These are phyloP conservation scores for Prunella fulvescens DNA, from an alignment of 2,113 vertebrate species.

Conservation along the genomic window DNA sequence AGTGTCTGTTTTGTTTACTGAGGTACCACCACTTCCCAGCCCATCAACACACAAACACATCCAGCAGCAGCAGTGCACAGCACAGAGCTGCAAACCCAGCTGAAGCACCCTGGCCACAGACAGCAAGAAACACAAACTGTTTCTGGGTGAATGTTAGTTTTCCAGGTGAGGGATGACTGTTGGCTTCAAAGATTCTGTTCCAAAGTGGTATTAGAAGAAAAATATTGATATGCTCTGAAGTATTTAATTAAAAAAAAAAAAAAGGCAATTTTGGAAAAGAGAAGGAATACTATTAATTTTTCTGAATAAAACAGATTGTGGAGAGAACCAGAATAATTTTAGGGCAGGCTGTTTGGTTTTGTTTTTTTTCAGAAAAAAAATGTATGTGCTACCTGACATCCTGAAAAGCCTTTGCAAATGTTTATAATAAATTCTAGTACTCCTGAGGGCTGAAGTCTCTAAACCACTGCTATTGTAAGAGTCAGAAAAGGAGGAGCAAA, in stretches of 20 bases:
- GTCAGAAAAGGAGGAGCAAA: not conserved
- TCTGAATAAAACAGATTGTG: not conserved
- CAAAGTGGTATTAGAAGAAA: not conserved
- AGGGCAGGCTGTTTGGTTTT: not conserved
- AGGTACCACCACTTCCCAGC: not conserved
- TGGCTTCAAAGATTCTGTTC: not conserved
- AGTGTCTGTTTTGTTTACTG: not conserved
- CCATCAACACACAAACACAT: not conserved
- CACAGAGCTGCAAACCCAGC: not conserved
- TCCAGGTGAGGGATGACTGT: not conserved
- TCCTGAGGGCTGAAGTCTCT: not conserved
- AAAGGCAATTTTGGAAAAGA: not conserved
- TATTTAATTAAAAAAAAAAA: not conserved
- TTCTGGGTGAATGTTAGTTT: not conserved
- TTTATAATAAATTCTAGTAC: not conserved
- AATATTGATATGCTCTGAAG: not conserved
- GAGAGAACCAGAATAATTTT: not conserved
- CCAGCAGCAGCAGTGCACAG: not conserved
- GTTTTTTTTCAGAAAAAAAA: not conserved
- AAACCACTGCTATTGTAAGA: not conserved
- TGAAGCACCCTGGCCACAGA: not conserved
- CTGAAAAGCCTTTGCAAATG: not conserved
- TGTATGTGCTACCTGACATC: not conserved
- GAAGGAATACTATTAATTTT: not conserved
- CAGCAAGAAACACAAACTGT: accelerated